Conservation (phyloP, 92 coral and sea anemone genomes). For the Bergia sp. region DNA sequence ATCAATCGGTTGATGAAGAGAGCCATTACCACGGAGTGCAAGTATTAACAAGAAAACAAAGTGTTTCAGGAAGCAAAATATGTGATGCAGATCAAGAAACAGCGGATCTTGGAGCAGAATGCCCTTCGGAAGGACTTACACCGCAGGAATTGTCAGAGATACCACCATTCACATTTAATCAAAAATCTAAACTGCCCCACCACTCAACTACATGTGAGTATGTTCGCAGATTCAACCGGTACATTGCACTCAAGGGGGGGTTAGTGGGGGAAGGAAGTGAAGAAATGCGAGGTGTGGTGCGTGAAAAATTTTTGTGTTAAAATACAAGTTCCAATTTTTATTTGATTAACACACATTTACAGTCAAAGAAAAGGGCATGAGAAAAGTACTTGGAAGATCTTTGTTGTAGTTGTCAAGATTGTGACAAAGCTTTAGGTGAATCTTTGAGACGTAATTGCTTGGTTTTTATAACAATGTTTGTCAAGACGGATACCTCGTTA, state of each 20-base stretch:
- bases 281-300: background rate
- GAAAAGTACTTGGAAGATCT: too few relatives aligned
- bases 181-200: background rate
- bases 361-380: too few relatives aligned
- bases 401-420: too few relatives aligned
- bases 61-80: background rate
- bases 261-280: background rate
- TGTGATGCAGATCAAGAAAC: background rate
- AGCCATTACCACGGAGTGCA: background rate
- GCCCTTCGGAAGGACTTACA: background rate
- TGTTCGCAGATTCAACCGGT: background rate
- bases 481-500: too few relatives aligned
- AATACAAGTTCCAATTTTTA: too few relatives aligned
- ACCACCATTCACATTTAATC: slow-evolving; percentile 40
- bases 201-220: slow-evolving; percentile 9
- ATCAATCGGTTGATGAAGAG: background rate
- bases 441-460: too few relatives aligned
- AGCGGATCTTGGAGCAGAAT: background rate
- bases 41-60: background rate
- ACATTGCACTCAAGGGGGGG: background rate
- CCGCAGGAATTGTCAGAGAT: slow-evolving; percentile 39
- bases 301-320: too few relatives aligned
- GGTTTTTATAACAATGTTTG: too few relatives aligned
- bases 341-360: too few relatives aligned
- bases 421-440: too few relatives aligned